These are phyloP conservation scores for Aleiodes sp. DNA, from an alignment of 1,140 invertebrate genomes.

Conservation along the genomic window DNA sequence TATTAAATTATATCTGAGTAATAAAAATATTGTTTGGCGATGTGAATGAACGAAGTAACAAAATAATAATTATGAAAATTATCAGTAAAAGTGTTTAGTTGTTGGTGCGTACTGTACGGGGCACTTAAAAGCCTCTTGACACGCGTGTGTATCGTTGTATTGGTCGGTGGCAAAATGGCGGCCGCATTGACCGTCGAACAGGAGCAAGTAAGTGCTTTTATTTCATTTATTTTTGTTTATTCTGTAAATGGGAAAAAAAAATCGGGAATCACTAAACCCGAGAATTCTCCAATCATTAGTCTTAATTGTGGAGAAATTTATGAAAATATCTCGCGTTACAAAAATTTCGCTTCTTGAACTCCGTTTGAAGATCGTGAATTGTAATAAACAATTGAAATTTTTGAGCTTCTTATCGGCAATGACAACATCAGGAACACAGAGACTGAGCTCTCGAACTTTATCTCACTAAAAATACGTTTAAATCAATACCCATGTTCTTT, in stretches of 20 bases:
- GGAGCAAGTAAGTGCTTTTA: constrained; percentile 70
- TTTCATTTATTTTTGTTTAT: background rate
- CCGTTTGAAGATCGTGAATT: too few relatives aligned
- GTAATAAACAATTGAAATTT: too few relatives aligned
- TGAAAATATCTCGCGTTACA: background rate
- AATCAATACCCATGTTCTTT: too few relatives aligned
- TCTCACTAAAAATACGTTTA: too few relatives aligned
- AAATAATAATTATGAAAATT: background rate
- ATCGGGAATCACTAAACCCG: too few relatives aligned
- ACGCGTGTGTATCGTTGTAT: background rate
- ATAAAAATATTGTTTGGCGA: background rate
- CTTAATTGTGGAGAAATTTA: background rate
- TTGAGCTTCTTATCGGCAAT: too few relatives aligned
- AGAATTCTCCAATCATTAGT: background rate
- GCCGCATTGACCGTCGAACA: constrained; percentile 75
- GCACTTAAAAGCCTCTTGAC: background rate
- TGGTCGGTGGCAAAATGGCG: constrained; percentile 68
- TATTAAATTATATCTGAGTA: background rate
- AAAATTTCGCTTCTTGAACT: background rate
- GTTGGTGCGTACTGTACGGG: constrained; percentile 4
- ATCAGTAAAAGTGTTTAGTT: constrained; percentile 5
- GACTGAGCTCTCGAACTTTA: too few relatives aligned
- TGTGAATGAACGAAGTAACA: background rate
- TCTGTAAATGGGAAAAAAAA: too few relatives aligned
- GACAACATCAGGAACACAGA: too few relatives aligned